phyloP scores from a whole-genome alignment of 2,797 vertebrate species.

The Rhyacichthys aspro region DNA sequence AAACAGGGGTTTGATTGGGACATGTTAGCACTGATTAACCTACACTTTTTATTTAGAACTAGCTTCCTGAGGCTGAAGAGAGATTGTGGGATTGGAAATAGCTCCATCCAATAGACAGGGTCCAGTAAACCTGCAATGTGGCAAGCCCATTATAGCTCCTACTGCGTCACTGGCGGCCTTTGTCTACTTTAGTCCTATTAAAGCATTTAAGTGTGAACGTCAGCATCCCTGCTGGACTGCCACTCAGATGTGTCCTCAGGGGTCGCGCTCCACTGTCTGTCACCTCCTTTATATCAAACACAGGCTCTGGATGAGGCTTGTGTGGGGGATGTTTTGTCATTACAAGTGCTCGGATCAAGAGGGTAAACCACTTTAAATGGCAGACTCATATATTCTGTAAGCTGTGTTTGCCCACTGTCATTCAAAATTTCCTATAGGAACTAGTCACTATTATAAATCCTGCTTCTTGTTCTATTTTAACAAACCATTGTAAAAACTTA shows the following conservation, averaged over 20 bases:
- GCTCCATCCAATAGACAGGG: constrained; percentile 75
- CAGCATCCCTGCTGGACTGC: constrained; percentile 78
- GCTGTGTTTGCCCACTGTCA: no score
- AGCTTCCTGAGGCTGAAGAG: constrained; percentile 81
- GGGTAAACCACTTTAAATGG: constrained; percentile 31
- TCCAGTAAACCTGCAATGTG: constrained; percentile 82
- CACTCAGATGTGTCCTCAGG: constrained; percentile 73
- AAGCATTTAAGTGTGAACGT: constrained; percentile 86
- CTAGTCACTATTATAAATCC: no score
- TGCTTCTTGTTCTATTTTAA: no score
- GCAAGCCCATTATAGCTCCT: constrained; percentile 81
- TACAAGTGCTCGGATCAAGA: constrained; percentile 32
- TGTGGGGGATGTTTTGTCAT: constrained; percentile 48
- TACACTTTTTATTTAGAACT: constrained; percentile 80
- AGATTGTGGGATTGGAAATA: constrained; percentile 84
- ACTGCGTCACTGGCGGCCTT: constrained; percentile 82
- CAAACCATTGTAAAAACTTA: no score
- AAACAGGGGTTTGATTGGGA: constrained; percentile 41
- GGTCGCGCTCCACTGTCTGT: constrained; percentile 63
- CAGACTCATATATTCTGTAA: neutral
- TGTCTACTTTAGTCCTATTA: constrained; percentile 85
- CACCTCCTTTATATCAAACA: constrained; percentile 75
- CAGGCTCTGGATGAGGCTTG: constrained; percentile 33
- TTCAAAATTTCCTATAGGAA: no score
- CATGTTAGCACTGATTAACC: constrained; percentile 74